phyloP scores from a whole-genome alignment of 1,140 invertebrate species.

The Panonychus citri region DNA sequence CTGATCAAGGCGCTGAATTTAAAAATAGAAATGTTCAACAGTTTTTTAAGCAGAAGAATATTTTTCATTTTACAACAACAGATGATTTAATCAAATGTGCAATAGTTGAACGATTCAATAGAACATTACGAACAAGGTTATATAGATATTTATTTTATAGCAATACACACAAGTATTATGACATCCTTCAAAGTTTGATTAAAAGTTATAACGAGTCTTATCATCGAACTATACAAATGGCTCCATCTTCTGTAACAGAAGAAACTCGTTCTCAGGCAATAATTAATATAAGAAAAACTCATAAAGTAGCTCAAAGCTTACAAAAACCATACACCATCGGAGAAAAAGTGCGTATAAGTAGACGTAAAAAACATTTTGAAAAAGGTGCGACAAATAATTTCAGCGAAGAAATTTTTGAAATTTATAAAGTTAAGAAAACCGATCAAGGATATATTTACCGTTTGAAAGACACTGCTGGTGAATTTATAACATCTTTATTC shows the following conservation, averaged over 20 bases:
- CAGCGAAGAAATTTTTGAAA: not conserved
- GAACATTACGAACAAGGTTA: slow-evolving; percentile 25
- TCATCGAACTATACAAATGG: slow-evolving; percentile 24
- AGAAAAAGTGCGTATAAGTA: not conserved
- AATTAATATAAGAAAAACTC: not conserved
- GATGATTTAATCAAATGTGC: slow-evolving; percentile 22
- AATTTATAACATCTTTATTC: not conserved
- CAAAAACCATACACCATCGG: not conserved
- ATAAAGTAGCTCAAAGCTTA: not conserved
- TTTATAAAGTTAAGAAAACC: not conserved
- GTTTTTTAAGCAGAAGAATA: slow-evolving; percentile 18
- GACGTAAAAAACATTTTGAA: not conserved
- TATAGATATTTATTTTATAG: slow-evolving; percentile 23
- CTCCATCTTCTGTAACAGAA: slow-evolving; percentile 13
- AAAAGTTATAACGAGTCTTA: slow-evolving; percentile 23
- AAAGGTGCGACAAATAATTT: not conserved
- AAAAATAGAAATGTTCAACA: not conserved
- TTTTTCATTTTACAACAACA: slow-evolving; percentile 23
- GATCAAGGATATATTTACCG: not conserved
- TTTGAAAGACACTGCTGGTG: not conserved
- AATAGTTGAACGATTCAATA: slow-evolving; percentile 26
- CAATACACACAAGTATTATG: slow-evolving; percentile 22
- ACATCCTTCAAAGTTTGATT: slow-evolving; percentile 21
- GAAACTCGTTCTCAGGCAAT: not conserved
- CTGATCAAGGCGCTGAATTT: slow-evolving; percentile 8